These are phyloP conservation scores for Drosophila pectinifera DNA, from an alignment of 1,140 invertebrate species.

Conservation along the genomic window DNA sequence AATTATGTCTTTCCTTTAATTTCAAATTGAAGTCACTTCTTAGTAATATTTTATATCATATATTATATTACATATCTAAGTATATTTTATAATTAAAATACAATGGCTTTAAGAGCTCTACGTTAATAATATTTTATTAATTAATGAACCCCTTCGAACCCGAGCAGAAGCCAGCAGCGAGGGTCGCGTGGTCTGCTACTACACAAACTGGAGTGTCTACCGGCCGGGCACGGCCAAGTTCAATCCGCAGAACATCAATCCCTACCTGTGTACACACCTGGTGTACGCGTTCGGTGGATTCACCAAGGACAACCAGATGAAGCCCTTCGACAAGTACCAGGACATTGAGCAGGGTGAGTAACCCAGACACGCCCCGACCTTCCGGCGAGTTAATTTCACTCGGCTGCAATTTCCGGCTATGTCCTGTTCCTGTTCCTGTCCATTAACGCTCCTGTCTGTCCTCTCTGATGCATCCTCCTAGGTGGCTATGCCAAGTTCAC, in stretches of 20 bases:
- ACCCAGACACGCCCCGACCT: slow-evolving; percentile 56
- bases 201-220: slow-evolving; percentile 97
- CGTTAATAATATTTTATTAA: too few relatives aligned
- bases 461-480: slow-evolving; percentile 75
- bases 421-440: slow-evolving; percentile 12
- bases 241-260: slow-evolving; percentile 97
- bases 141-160: too few relatives aligned
- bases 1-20: too few relatives aligned
- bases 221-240: slow-evolving; percentile 95
- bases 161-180: slow-evolving; percentile 84
- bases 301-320: slow-evolving; percentile 94
- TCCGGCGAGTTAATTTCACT: slow-evolving; percentile 48
- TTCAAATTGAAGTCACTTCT: neutral
- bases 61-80: too few relatives aligned
- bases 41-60: too few relatives aligned
- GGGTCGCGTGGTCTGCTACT: slow-evolving; percentile 94
- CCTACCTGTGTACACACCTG: slow-evolving; percentile 97
- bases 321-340: slow-evolving; percentile 97
- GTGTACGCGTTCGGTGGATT: slow-evolving; percentile 97
- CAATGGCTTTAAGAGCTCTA: too few relatives aligned
- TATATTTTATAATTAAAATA: too few relatives aligned
- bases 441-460: neutral
- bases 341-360: slow-evolving; percentile 95
- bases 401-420: slow-evolving; percentile 59
- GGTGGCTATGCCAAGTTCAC: slow-evolving; percentile 98